Evolutionary conservation across 2,113 vertebrate species (phyloP), one percentile per base, ranked within the genome.

Genomic region (Pollimyrus isidori): DNA sequence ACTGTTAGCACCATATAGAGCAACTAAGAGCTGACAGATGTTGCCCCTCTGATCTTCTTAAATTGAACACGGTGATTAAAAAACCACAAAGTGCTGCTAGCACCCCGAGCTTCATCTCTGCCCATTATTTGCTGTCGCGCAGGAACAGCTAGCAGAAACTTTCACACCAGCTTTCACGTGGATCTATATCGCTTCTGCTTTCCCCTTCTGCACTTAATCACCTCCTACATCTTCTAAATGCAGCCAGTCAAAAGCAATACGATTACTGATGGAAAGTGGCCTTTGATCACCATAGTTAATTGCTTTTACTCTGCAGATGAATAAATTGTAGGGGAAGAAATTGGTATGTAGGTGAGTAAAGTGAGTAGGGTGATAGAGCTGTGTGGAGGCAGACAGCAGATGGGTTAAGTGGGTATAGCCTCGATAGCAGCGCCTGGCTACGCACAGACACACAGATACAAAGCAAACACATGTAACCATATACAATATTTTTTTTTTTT

Each of bases 401-500:
- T 46, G 46, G 53, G 82, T 69, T 89, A 52, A 86, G 45, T 30
- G 35, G 26, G 6, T 49, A 26, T 23, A 10, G 35, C 26, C 23
- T 3, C 0, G 46, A 73, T 87, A 62, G 56, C 62, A 4, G 19
- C 23, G 48, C 49, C 26, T 89, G 56, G 53, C 56, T 73, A 23
- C 2, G 30, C 19, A 52, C 30, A 52, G 58, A 7, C 84, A 83
- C 35, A 52, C 56, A 49, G 23, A 26, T 23, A 9, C 52, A 45
- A 82, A 45, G 76, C 4, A 89, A 89, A 48, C 23, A 89, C 87
- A 50, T 86, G 46, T 86, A 73, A 89, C 46, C 49, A 89, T 53
- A 46, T 52, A 85, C 73, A 87, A 87, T 87, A 87, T 45, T 89
- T 89, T 89, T 65, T 89, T 89, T 65, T 89, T 35, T 62, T 11